Evolutionary conservation across 2,797 vertebrate genomes (phyloP).

Genomic region (Myoxocephalus aenaeus): DNA sequence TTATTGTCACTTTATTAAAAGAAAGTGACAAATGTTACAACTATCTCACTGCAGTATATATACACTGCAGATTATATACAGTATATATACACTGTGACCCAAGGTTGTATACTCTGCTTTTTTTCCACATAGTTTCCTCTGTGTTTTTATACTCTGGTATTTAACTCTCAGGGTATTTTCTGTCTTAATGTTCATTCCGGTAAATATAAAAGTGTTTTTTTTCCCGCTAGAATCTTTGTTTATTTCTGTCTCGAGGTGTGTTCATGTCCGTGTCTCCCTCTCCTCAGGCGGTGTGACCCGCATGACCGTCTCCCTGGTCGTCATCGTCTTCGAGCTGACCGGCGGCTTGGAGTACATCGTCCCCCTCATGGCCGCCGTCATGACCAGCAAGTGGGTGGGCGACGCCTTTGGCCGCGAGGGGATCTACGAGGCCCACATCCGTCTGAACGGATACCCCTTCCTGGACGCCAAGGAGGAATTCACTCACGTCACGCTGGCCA

Average conservation of each 20-base stretch:
- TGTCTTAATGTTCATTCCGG: neutral
- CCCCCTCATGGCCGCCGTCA: constrained; percentile 98
- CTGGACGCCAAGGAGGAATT: constrained; percentile 99
- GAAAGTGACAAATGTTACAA: too few relatives aligned
- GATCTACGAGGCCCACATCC: constrained; percentile 98
- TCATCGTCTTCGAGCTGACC: constrained; percentile 98
- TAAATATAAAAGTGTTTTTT: neutral
- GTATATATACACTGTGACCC: too few relatives aligned
- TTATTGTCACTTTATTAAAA: too few relatives aligned
- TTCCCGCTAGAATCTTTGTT: too few relatives aligned
- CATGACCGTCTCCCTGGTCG: constrained; percentile 98
- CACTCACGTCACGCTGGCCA: constrained; percentile 95
- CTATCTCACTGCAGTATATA: too few relatives aligned
- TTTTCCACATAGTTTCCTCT: too few relatives aligned
- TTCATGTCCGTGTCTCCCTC: neutral
- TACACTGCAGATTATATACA: too few relatives aligned
- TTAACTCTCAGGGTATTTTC: neutral
- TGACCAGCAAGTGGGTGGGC: constrained; percentile 99
- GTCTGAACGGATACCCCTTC: constrained; percentile 98
- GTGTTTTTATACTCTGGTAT: neutral
- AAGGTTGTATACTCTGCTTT: too few relatives aligned
- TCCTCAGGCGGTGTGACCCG: constrained; percentile 95
- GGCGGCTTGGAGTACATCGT: constrained; percentile 99
- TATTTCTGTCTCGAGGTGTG: neutral
- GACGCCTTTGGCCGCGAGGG: constrained; percentile 98